Base-by-base conservation (phyloP, 2,113 vertebrate genomes). In the Caloenas nicobarica region DNA sequence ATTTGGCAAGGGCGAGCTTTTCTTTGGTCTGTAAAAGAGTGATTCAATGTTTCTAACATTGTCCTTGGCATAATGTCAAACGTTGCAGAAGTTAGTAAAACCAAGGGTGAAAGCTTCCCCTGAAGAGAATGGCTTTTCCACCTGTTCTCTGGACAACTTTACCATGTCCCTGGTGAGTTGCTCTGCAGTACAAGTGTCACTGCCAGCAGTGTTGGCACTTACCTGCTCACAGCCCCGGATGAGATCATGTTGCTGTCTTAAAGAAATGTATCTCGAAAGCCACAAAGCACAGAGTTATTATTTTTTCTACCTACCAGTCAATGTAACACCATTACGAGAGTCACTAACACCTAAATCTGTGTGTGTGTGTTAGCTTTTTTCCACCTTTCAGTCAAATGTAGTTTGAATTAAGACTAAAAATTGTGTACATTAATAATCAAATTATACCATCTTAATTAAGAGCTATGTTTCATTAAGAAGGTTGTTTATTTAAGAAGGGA, bases 201-300 rank as follows among this genome's bases (percentile, higher is more conserved):
- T 78, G 86, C 36, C 0, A 0, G 26, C 5, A 2, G 13, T 69
- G 29, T 13, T 5, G 2, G 65, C 48, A 64, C 24, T 48, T 38
- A 17, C n/a, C 65, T 1, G 0, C 14, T 74, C 58, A 25, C 31
- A 65, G 60, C 51, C 24, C 11, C 3, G 0, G 25, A 40, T 1
- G 2, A 23, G n/a, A 70, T 76, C 33, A 2, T 7, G 12, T 23
- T 81, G 38, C 25, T 16, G 9, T 68, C 46, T 64, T 86, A 34
- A 51, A 79, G 40, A 92, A 83, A 50, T 14, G 10, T 10, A 29
- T 42, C 26, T 79, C 19, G 68, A 76, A 86, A 91, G 29, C 34
- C 48, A 60, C 51, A 83, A 81, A 74, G 24, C 25, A 24, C 5
- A 1, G 33, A 69, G 21, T 46, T 93, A 6, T 14, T 69, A 4